Conservation (phyloP, 1,140 invertebrate species). For the Bombus affinis region DNA sequence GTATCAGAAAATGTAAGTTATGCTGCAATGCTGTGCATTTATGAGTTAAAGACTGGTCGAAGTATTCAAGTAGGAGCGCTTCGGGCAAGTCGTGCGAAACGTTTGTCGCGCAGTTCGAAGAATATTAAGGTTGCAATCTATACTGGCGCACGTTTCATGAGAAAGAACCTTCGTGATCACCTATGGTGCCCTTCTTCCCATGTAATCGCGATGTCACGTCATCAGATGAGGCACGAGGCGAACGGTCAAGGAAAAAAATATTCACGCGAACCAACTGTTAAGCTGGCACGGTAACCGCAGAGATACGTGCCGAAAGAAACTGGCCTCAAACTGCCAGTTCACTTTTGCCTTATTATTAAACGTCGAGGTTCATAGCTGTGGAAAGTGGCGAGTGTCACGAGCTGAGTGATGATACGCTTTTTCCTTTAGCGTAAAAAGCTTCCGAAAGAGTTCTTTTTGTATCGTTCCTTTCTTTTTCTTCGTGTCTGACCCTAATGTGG, state of each 20-base stretch:
- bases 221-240: slow-evolving; percentile 67
- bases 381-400: slow-evolving; percentile 40
- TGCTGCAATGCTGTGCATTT: no score
- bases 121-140: slow-evolving; percentile 18
- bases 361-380: slow-evolving; percentile 25
- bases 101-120: slow-evolving; percentile 1
- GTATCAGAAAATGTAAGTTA: no score
- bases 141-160: slow-evolving; percentile 16
- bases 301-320: slow-evolving; percentile 63
- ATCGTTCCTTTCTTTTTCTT: neutral
- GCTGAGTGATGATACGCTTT: slow-evolving; percentile 30
- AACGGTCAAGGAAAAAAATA: slow-evolving; percentile 54
- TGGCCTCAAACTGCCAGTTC: slow-evolving; percentile 70
- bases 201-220: slow-evolving; percentile 77
- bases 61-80: neutral
- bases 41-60: no score
- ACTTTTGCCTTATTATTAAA: slow-evolving; percentile 69
- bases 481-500: slow-evolving; percentile 3
- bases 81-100: neutral
- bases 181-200: slow-evolving; percentile 68
- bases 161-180: slow-evolving; percentile 65
- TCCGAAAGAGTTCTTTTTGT: no score
- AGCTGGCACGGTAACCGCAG: slow-evolving; percentile 69
- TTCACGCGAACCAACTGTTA: slow-evolving; percentile 68
- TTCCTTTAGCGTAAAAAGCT: slow-evolving; percentile 19